Evolutionary conservation across 2,797 vertebrate species (phyloP), one percentile per base, ranked within the genome.

Genomic region (Malurus leucopterus): DNA sequence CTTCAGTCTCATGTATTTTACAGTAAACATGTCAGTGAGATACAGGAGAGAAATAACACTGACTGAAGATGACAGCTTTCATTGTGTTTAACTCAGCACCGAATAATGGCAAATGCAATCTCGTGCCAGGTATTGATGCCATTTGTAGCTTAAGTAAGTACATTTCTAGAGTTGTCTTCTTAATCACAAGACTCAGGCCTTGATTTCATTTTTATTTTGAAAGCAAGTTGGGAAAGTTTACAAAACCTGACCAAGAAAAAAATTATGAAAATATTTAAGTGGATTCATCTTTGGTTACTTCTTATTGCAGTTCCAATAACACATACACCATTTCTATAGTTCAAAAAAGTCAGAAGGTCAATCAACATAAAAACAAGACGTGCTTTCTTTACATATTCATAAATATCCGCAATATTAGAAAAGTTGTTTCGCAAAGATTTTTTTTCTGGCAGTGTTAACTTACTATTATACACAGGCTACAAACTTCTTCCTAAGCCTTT

Each of bases 211-310:
- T 97, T 97, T 97, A 97, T 97, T 98, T 96, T 97, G 93, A 96
- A 97, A 97, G 95, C 96, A 91, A 97, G 95, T 95, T 95, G 95
- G 96, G 96, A 96, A 97, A 94, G 96, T 96, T 98, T 97, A 96
- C 92, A 95, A 96, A 96, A 96, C 95, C 92, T 91, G 95, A 95
- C 91, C 93, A 96, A 96, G 95, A 97, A 97, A 96, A 96, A 96
- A 96, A 96, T 96, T 97, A 97, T 55, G 94, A 96, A 97, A 97
- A 96, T 96, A 96, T 95, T 95, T 96, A 91, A 96, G 95, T 96
- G 96, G 93, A 95, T 97, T 97, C 94, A 97, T 98, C 98, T 98
- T 98, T 98, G 98, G 98, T 98, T 98, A 96, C 96, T 95, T 96
- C 97, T 97, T 97, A 95, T 96, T 97, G 96, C 90, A 75, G 94